phyloP scores from a whole-genome alignment of 2,113 vertebrate genomes.

The Paradoxurus hermaphroditus region DNA sequence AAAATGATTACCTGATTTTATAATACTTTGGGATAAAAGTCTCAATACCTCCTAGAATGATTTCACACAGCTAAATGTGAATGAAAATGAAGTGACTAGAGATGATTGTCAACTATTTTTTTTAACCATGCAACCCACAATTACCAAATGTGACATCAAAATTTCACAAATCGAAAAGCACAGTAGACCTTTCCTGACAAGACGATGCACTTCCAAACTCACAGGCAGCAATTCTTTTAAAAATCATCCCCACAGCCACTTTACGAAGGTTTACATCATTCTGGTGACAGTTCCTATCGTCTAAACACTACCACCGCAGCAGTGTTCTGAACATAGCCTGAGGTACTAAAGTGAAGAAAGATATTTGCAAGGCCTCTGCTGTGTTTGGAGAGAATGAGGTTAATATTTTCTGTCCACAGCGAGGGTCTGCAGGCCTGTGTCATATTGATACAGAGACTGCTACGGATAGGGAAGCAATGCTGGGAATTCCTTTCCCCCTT shows the following conservation, averaged over 20 bases:
- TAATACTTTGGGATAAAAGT: background rate
- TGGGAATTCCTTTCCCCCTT: background rate
- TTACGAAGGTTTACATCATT: background rate
- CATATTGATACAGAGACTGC: background rate
- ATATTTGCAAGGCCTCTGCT: background rate
- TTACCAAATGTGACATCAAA: background rate
- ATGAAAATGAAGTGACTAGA: background rate
- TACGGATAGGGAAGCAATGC: background rate
- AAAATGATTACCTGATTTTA: background rate
- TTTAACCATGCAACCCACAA: background rate
- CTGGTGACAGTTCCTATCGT: background rate
- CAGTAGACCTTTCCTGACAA: background rate
- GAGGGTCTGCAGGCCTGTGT: background rate
- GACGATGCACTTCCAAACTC: background rate
- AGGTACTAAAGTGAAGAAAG: background rate
- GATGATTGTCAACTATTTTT: background rate
- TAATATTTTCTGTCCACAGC: background rate
- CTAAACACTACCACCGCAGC: background rate
- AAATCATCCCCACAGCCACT: background rate
- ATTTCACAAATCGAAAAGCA: slow-evolving; percentile 28
- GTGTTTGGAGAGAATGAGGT: background rate
- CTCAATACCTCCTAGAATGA: background rate
- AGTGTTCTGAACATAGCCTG: background rate
- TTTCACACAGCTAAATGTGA: background rate
- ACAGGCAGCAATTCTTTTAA: background rate